These are phyloP conservation scores for Phyllotreta striolata DNA, from an alignment of 2,888 invertebrate genomes.

Conservation along the genomic window DNA sequence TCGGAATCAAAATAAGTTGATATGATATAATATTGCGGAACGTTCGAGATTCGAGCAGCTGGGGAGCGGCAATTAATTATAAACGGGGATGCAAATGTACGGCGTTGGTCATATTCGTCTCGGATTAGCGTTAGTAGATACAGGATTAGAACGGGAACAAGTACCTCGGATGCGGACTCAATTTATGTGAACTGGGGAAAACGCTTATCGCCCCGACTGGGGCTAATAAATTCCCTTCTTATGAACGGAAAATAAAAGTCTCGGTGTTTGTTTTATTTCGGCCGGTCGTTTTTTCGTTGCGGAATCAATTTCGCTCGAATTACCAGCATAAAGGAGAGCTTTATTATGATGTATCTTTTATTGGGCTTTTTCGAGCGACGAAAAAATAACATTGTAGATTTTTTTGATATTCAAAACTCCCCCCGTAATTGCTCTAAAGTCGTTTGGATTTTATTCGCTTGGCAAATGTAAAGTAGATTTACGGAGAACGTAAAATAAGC, in stretches of 20 bases:
- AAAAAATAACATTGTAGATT: slow-evolving; percentile 7
- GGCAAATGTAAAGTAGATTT: slow-evolving; percentile 19
- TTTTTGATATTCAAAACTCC: background rate
- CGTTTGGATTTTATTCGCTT: slow-evolving; percentile 12
- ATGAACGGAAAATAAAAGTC: slow-evolving; percentile 33
- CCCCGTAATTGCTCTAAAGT: background rate
- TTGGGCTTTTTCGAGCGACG: slow-evolving; percentile 2
- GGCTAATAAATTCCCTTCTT: slow-evolving; percentile 32
- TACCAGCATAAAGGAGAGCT: slow-evolving; percentile 24
- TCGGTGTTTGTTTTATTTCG: slow-evolving; percentile 24
- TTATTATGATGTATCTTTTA: slow-evolving; percentile 19
- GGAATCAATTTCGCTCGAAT: slow-evolving; percentile 27
- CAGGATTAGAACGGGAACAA: slow-evolving; percentile 43
- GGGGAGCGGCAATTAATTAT: slow-evolving; percentile 26
- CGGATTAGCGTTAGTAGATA: slow-evolving; percentile 41
- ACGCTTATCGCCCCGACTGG: slow-evolving; percentile 30
- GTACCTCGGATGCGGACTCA: slow-evolving; percentile 35
- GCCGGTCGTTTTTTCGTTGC: slow-evolving; percentile 7
- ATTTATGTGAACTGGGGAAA: slow-evolving; percentile 40
- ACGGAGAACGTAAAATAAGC: slow-evolving; percentile 23
- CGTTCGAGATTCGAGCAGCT: slow-evolving; percentile 17
- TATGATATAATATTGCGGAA: background rate
- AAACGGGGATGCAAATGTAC: slow-evolving; percentile 40
- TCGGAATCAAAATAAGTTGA: background rate
- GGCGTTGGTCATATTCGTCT: slow-evolving; percentile 42